Base-by-base conservation (phyloP, 2,113 vertebrate species). In the Spea multiplicata region DNA sequence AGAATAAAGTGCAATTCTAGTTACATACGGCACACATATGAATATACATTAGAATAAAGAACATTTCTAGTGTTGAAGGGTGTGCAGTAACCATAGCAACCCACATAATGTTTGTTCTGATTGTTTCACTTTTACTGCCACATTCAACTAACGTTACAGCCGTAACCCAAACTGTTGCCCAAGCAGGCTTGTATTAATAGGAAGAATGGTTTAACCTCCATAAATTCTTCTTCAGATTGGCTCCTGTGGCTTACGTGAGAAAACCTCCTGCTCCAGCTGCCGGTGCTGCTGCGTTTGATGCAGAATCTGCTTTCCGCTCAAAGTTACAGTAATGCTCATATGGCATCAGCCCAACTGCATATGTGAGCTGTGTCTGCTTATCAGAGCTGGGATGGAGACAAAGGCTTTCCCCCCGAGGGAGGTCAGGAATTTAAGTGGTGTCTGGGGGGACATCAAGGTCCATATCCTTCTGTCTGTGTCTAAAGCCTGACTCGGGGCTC, bases 381-480 rank as follows among this genome's bases (percentile, higher is more conserved):
- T 84, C 7, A 83, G 83, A 88, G 82, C 66, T 46, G 74, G 82
- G 0, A 84, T 84, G 76, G 86, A 86, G 84, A 82, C 80, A 76
- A 68, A 68, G 71, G 83, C 81, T 83, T 84, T 82, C 84, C 83
- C 83, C 86, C 82, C 76, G 85, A 86, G 80, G 85, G 81, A 88
- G 84, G 80, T 84, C 82, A 83, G 83, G 84, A 83, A 57, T 81
- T 0, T 84, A 86, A 88, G 82, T 82, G 83, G 85, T 85, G 83
- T 88, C 88, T 88, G 81, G 88, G 83, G 87, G 87, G 86, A 88
- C 83, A 89, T 90, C 85, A 88, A 46, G 73, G 49, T 86, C 86
- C 82, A 83, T 84, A 86, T 87, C 83, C 67, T 84, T 64, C 75
- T 84, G 75, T 81, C 84, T 82, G 74, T 78, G 81, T 83, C 84